phyloP scores from a whole-genome alignment of 2,113 vertebrate species.

The Petromus typicus region DNA sequence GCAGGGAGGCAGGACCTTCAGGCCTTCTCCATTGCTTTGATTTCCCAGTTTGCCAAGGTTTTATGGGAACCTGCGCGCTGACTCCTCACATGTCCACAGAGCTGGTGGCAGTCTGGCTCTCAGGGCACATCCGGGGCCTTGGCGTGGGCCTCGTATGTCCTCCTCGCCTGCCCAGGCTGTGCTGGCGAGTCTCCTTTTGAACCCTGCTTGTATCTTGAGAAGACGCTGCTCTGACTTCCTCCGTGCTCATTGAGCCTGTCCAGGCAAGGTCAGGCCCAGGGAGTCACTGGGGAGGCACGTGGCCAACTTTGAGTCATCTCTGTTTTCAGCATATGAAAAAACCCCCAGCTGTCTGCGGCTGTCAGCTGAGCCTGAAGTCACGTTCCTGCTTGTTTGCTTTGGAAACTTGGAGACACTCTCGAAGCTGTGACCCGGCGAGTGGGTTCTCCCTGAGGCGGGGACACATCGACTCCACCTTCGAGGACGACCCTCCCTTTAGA shows the following conservation, averaged over 20 bases:
- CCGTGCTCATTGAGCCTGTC: not conserved
- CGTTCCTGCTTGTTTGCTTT: not conserved
- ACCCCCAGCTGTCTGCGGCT: not conserved
- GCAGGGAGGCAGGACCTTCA: rapidly evolving
- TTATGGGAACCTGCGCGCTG: not conserved
- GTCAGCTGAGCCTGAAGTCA: not conserved
- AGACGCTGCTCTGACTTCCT: not conserved
- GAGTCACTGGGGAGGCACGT: not conserved
- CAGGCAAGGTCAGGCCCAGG: not conserved
- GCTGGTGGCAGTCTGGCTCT: not conserved
- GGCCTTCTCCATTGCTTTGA: not conserved
- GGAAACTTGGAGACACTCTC: not conserved
- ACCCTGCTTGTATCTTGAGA: not conserved
- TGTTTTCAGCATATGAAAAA: not conserved
- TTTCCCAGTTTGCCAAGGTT: not conserved
- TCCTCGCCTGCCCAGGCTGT: not conserved
- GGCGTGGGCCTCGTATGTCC: rapidly evolving
- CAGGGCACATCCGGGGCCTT: rapidly evolving
- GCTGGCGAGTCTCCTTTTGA: not conserved
- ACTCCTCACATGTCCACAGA: not conserved
- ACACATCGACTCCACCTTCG: not conserved
- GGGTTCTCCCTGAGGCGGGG: not conserved
- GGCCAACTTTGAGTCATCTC: not conserved
- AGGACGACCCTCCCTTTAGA: not conserved
- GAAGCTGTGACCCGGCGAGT: not conserved